A percentile compares a stretch with the other conserved stretches of the same genome.
Evolutionary conservation across 2,113 vertebrate genomes (phyloP).

Genomic region (Corydoras sp.): DNA sequence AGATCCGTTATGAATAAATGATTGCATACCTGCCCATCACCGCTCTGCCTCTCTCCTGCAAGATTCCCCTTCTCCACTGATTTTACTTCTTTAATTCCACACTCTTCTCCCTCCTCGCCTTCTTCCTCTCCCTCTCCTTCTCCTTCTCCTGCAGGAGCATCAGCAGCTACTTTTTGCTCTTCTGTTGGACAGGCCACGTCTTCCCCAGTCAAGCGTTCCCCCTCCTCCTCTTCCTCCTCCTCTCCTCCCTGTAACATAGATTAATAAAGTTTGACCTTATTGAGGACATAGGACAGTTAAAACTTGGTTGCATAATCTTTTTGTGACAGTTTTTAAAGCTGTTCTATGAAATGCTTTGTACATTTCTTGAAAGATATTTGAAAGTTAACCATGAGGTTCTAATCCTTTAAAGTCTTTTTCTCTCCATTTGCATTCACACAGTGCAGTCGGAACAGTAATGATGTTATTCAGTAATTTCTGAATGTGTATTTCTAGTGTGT

Average conservation of each 20-base stretch:
- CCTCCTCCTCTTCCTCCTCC: conserved; percentile 76
- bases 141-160: conserved; percentile 63
- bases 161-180: conserved; percentile 62
- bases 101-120: conserved; percentile 38
- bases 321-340: not conserved
- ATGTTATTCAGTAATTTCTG: no score
- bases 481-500: no score
- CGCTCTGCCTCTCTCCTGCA: conserved; percentile 90
- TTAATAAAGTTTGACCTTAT: not conserved
- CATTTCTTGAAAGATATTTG: no score
- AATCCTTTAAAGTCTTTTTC: no score
- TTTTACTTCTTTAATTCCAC: conserved; percentile 65
- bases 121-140: conserved; percentile 58
- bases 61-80: conserved; percentile 71
- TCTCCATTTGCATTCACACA: no score
- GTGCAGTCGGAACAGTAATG: no score
- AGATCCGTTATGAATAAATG: not conserved
- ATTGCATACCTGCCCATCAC: conserved; percentile 85
- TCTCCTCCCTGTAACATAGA: conserved; percentile 52
- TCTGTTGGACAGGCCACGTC: conserved; percentile 72
- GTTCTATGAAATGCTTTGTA: no score
- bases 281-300: not conserved
- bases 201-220: conserved; percentile 77
- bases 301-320: not conserved
- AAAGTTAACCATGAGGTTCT: no score